These are phyloP conservation scores for Rhopalosiphum nymphaeae DNA, from an alignment of 2,888 invertebrate genomes.

Conservation along the genomic window DNA sequence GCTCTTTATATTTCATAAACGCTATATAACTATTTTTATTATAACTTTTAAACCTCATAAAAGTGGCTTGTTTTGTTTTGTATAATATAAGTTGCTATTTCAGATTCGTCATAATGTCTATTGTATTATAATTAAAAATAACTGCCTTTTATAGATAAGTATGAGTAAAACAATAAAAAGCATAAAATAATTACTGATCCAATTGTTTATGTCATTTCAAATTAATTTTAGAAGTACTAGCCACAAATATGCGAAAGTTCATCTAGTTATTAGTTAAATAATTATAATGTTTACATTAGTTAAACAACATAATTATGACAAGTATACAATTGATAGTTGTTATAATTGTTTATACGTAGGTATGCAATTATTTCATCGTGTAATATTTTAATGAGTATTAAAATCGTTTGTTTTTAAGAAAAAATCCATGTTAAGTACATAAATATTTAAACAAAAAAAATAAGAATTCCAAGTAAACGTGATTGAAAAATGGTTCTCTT, in stretches of 20 bases:
- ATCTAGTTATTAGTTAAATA: no score
- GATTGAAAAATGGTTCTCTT: background rate
- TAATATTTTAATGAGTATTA: background rate
- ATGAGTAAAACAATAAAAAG: background rate
- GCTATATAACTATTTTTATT: slow-evolving; percentile 9
- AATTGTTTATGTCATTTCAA: background rate
- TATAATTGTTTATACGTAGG: background rate
- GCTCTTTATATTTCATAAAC: background rate
- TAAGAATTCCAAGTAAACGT: background rate
- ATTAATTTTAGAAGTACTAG: background rate
- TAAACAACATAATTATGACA: background rate
- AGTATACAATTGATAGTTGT: background rate
- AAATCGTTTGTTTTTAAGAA: background rate
- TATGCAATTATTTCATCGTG: background rate
- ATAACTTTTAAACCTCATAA: background rate
- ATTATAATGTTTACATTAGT: background rate
- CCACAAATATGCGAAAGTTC: background rate
- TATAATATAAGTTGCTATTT: background rate
- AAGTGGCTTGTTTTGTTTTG: background rate
- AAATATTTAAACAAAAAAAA: background rate
- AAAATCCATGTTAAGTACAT: background rate
- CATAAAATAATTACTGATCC: background rate
- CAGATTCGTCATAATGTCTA: background rate
- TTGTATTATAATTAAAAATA: background rate
- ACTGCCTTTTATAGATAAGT: background rate